Percentiles rank a stretch among this genome's conserved stretches.
These are phyloP conservation scores for Tortricodes alternella DNA, from an alignment of 2,888 invertebrate species.

Conservation along the genomic window DNA sequence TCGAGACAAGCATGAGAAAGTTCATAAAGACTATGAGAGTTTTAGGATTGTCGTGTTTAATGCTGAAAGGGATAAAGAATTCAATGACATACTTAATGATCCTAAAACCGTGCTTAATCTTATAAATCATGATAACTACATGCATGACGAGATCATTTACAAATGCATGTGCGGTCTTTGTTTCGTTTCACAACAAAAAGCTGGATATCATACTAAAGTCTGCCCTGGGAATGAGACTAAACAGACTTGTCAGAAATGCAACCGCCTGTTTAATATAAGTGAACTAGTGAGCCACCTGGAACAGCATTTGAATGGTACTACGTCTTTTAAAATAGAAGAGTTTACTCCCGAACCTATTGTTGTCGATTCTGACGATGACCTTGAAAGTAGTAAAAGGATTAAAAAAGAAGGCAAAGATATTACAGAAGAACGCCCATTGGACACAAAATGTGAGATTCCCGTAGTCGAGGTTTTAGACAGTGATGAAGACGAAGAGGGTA, in stretches of 20 bases:
- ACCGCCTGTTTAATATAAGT: not conserved
- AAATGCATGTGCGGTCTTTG: conserved; percentile 21
- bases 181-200: conserved; percentile 4
- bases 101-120: not conserved
- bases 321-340: not conserved
- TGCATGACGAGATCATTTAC: not conserved
- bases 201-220: not conserved
- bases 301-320: not conserved
- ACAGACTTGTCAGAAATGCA: conserved; percentile 4
- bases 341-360: conserved; percentile 3
- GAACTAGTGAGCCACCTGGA: conserved; percentile 8
- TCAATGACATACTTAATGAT: conserved; percentile 7
- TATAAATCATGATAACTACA: not conserved
- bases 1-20: not conserved
- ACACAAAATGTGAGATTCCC: not conserved
- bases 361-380: conserved; percentile 8
- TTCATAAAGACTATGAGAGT: not conserved
- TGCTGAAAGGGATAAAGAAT: not conserved
- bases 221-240: conserved; percentile 2
- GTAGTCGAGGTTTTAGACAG: not conserved
- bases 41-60: conserved; percentile 17
- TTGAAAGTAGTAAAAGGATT: not conserved
- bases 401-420: not conserved
- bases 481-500: not conserved
- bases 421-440: not conserved